Base-by-base conservation (phyloP, 2,113 vertebrate genomes). In the Semnornis frantzii region DNA sequence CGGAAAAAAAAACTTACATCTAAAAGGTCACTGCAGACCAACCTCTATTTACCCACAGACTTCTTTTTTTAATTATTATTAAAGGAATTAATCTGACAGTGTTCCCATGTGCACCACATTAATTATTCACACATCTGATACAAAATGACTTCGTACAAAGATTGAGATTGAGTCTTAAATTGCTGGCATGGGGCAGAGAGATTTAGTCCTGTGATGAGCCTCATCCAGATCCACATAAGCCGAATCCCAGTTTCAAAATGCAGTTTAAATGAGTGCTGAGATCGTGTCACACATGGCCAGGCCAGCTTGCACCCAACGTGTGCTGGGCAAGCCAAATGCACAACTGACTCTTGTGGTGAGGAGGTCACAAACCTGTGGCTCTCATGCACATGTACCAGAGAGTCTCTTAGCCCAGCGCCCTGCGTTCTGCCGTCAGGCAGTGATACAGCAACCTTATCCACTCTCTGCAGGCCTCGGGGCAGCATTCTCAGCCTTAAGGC, bases 121-220 rank as follows among this genome's bases (percentile, higher is more conserved):
- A 97, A 97, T 97, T 97, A 97, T 97, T 95, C 96, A 96, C 85
- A 85, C 59, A 85, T 89, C 72, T 73, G 23, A 81, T 94, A 88
- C 52, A 89, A 94, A 93, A 95, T 86, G 0, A 81, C 68, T 92
- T 94, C 66, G 92, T 68, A 77, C 52, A 71, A 93, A 76, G 60
- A 89, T 88, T 91, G 63, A 85, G 66, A 80, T 69, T 96, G 91
- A 94, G 69, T 65, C 66, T 72, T 65, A 80, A 93, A 87, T 90
- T 94, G 89, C 90, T 9, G 48, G 62, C 18, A n/a, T 16, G n/a
- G 27, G n/a, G 5, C 48, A 28, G 52, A 85, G 92, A 85, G 85
- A 65, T 82, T 74, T 60, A 74, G 27, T 90, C 70, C 28, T 50
- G 4, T 44, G 50, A 90, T 72, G 54, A 81, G 18, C n/a, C 28